Base-by-base conservation (phyloP, 2,797 vertebrate genomes). In the Tokudaia muenninki region DNA sequence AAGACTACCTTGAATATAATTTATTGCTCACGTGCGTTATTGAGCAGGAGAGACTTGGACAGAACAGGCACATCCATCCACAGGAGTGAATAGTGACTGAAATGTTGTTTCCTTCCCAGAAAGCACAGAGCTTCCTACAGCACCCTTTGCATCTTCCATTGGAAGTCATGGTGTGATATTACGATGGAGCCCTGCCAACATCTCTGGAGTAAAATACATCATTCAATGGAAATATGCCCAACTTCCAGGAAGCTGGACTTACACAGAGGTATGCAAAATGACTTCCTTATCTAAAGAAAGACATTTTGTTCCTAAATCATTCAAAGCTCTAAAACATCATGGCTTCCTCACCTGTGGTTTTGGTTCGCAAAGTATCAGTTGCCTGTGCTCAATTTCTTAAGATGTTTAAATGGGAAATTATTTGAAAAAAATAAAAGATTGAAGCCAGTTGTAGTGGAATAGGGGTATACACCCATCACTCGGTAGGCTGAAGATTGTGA, bases 171-270 rank as follows among this genome's bases (percentile, higher is more conserved):
- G 44, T 70, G 78, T 99, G 97, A 98, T 98, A 12, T 63, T 99
- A 87, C 87, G 98, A 10, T 99, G 99, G 99, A 98, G 97, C 61
- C 21, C 97, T 88, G 97, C 98, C 94, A 99, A 98, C 83, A 79
- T 98, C 82, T 98, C 99, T 89, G 97, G 95, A 67, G 97, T 98
- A 37, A 98, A 98, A 75, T 99, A 99, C 41, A 98, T 99, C 61
- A 96, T 98, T 83, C 99, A 99, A 93, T 99, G 98, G 98, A 99
- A 98, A 82, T 98, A 98, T 21, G 94, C 22, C 22, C 97, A 96
- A 2, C 97, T 98, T 52, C 97, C 97, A 94, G 98, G 98, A 55
- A 98, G 98, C 87, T 99, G 99, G 99, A 98, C 93, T 78, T 98
- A 98, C 82, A 98, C 98, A 6, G 97, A 99, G 98, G 98, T 99